phyloP scores from a whole-genome alignment of 2,888 invertebrate genomes.

The Cheilosia grossa region DNA sequence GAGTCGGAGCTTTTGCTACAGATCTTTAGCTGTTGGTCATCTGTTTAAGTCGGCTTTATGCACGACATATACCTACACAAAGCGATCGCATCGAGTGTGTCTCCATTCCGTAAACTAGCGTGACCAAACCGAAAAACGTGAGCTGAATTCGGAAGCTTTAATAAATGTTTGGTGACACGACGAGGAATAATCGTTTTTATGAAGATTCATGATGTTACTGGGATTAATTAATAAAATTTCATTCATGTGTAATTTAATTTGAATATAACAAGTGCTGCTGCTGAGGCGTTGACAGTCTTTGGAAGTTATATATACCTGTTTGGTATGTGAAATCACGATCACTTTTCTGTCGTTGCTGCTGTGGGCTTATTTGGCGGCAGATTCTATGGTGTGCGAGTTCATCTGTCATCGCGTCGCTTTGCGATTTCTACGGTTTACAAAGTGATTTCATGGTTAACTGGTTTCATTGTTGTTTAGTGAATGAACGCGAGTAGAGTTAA shows the following conservation, averaged over 20 bases:
- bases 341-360: not conserved
- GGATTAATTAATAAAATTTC: constrained; percentile 30
- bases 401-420: constrained; percentile 17
- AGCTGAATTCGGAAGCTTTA: constrained; percentile 48
- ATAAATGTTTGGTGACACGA: not conserved
- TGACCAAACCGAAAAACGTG: constrained; percentile 24
- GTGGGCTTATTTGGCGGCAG: constrained; percentile 25
- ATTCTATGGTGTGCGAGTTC: constrained; percentile 34
- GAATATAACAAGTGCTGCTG: not conserved
- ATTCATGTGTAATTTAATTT: not conserved
- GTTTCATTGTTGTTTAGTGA: constrained; percentile 62
- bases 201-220: constrained; percentile 5
- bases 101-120: constrained; percentile 21
- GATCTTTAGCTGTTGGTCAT: constrained; percentile 31
- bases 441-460: constrained; percentile 68
- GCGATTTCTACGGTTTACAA: constrained; percentile 44
- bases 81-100: not conserved
- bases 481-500: constrained; percentile 41
- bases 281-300: not conserved
- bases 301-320: not conserved
- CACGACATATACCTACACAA: not conserved
- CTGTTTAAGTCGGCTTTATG: constrained; percentile 22
- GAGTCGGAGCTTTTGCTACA: constrained; percentile 44
- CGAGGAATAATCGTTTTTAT: not conserved
- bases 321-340: constrained; percentile 28